Percentiles rank a stretch among this genome's conserved stretches.
Conservation (phyloP, 1,140 invertebrate species). For the Euura lappo region DNA sequence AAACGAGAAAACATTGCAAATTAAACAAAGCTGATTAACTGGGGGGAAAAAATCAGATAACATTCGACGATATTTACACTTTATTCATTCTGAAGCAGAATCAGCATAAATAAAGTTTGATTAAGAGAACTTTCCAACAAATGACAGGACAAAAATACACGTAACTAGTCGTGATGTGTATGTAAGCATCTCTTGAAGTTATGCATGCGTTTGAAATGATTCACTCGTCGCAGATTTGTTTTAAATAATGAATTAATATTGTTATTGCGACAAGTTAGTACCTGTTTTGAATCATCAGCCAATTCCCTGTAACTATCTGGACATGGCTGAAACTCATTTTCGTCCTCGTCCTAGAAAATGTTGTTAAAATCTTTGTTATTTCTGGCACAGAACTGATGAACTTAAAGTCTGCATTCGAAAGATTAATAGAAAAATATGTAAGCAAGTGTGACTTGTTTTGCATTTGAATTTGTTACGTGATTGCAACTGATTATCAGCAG, state of each 20-base stretch:
- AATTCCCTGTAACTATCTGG: constrained; percentile 61
- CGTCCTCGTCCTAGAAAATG: constrained; percentile 44
- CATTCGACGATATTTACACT: constrained; percentile 21
- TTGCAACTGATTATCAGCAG: no score
- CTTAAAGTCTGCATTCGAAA: no score
- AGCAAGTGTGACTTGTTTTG: no score
- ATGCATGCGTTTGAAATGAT: background rate
- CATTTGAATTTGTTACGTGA: no score
- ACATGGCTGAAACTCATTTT: constrained; percentile 57
- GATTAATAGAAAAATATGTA: no score
- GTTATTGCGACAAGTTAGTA: constrained; percentile 43
- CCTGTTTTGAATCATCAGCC: constrained; percentile 56
- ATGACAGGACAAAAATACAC: background rate
- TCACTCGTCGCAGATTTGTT: background rate
- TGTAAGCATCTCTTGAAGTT: no score
- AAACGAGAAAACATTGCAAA: constrained; percentile 23
- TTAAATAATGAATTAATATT: background rate
- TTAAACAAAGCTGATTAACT: constrained; percentile 17
- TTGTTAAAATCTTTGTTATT: constrained; percentile 31
- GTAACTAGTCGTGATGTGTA: background rate
- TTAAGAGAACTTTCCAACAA: background rate
- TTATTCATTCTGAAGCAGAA: no score
- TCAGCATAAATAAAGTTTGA: background rate
- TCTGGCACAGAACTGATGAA: no score
- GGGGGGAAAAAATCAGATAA: background rate